A percentile compares a stretch with the other conserved stretches of the same genome.
phyloP scores from a whole-genome alignment of 2,888 invertebrate species.

The Drosophila mayaguana region DNA sequence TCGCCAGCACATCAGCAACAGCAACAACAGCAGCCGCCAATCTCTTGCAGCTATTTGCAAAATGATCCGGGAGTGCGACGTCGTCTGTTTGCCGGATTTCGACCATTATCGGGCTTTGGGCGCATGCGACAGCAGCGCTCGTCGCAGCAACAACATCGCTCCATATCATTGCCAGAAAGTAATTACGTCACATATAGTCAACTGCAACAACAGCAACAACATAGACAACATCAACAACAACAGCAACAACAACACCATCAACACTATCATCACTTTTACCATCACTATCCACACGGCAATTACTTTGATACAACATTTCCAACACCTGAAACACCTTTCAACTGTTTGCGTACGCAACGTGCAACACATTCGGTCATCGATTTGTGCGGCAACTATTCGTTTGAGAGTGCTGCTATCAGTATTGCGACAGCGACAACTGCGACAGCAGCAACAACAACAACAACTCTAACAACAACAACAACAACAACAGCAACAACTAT shows the following conservation, averaged over 20 bases:
- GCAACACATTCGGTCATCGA: slow-evolving; percentile 56
- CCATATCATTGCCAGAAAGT: slow-evolving; percentile 95
- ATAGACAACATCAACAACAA: slow-evolving; percentile 36
- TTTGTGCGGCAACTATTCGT: slow-evolving; percentile 58
- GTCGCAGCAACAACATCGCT: slow-evolving; percentile 91
- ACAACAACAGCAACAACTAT: slow-evolving; percentile 42
- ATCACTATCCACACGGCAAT: slow-evolving; percentile 41
- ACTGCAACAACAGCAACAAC: slow-evolving; percentile 52
- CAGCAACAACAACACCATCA: slow-evolving; percentile 21
- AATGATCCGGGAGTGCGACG: slow-evolving; percentile 89
- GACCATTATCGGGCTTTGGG: slow-evolving; percentile 90
- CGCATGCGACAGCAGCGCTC: slow-evolving; percentile 89
- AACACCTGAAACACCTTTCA: slow-evolving; percentile 26
- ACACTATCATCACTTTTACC: slow-evolving; percentile 38
- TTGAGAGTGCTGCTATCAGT: slow-evolving; percentile 47
- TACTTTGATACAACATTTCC: slow-evolving; percentile 15
- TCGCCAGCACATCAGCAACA: slow-evolving; percentile 53
- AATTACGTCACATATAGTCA: slow-evolving; percentile 84
- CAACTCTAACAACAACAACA: slow-evolving; percentile 28
- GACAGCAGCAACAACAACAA: slow-evolving; percentile 33
- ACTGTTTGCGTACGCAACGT: slow-evolving; percentile 39
- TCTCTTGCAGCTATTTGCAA: slow-evolving; percentile 53
- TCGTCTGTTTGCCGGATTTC: slow-evolving; percentile 92
- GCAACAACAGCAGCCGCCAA: slow-evolving; percentile 40
- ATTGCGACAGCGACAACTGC: slow-evolving; percentile 36